Conservation (phyloP, 2,888 invertebrate species). For the Agonopterix subpropinquella region DNA sequence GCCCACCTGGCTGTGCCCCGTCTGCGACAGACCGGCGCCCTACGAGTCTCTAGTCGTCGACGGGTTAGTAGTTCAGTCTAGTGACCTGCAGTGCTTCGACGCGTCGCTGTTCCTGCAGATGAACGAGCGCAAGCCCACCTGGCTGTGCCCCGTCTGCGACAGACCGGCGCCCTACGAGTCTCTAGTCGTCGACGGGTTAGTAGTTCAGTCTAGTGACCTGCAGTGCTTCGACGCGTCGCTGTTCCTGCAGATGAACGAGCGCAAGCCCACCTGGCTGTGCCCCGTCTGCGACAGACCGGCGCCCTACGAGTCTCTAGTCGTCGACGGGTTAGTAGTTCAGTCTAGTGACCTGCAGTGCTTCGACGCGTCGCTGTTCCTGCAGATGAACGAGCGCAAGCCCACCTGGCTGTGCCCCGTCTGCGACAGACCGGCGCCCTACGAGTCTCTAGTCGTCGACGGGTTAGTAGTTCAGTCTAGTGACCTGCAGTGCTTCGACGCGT, state of each 20-base stretch:
- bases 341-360: conserved; percentile 91
- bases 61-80: conserved; percentile 76
- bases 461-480: conserved; percentile 63
- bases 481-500: conserved; percentile 98
- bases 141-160: conserved; percentile 99
- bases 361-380: conserved; percentile 94
- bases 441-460: conserved; percentile 96
- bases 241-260: conserved; percentile 98
- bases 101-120: conserved; percentile 96
- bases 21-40: conserved; percentile 94
- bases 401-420: conserved; percentile 99
- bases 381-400: conserved; percentile 99
- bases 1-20: conserved; percentile 98
- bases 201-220: conserved; percentile 67
- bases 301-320: conserved; percentile 92
- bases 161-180: conserved; percentile 92
- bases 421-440: conserved; percentile 92
- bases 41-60: conserved; percentile 96
- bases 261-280: conserved; percentile 98
- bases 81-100: conserved; percentile 96
- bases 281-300: conserved; percentile 97
- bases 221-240: conserved; percentile 98
- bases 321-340: conserved; percentile 85
- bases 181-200: conserved; percentile 94
- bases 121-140: conserved; percentile 99